A percentile compares a stretch with the other conserved stretches of the same genome.
Evolutionary conservation across 2,113 vertebrate species (phyloP).

Genomic region (Hyperopisus bebe): DNA sequence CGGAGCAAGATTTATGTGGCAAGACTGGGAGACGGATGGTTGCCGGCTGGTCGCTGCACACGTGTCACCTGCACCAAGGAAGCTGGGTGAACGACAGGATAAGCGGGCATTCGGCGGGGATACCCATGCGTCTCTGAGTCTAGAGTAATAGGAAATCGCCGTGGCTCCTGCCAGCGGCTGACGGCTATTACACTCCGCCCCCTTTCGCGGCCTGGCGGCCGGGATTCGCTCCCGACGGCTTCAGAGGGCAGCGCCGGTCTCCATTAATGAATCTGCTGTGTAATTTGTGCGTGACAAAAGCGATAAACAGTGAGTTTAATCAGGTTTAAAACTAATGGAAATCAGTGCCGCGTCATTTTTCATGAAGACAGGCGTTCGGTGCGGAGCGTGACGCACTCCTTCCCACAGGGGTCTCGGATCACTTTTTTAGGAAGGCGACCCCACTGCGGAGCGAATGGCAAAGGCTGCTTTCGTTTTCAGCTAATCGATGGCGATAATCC

Average conservation of each 20-base stretch:
- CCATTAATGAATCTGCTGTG: neutral
- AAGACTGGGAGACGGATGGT: constrained; percentile 12
- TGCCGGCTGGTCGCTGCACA: neutral
- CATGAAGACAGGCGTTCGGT: neutral
- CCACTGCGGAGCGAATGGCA: neutral
- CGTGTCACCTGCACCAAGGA: neutral
- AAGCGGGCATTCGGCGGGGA: neutral
- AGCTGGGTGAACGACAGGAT: neutral
- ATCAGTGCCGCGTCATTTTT: neutral
- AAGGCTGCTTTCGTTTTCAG: neutral
- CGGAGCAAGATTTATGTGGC: neutral
- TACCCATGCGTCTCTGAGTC: neutral
- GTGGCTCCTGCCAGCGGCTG: too few species aligned
- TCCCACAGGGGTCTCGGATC: neutral
- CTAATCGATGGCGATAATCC: neutral
- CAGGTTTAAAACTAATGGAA: neutral
- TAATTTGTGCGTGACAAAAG: neutral
- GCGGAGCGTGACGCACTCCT: neutral
- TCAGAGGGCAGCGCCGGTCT: neutral
- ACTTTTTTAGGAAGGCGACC: neutral
- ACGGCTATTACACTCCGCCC: neutral
- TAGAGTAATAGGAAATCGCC: neutral
- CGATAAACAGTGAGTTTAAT: neutral
- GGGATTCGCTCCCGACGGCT: neutral
- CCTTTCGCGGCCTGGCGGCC: too few species aligned